Conservation (phyloP, 2,888 invertebrate species). For the Andrena trimmerana region DNA sequence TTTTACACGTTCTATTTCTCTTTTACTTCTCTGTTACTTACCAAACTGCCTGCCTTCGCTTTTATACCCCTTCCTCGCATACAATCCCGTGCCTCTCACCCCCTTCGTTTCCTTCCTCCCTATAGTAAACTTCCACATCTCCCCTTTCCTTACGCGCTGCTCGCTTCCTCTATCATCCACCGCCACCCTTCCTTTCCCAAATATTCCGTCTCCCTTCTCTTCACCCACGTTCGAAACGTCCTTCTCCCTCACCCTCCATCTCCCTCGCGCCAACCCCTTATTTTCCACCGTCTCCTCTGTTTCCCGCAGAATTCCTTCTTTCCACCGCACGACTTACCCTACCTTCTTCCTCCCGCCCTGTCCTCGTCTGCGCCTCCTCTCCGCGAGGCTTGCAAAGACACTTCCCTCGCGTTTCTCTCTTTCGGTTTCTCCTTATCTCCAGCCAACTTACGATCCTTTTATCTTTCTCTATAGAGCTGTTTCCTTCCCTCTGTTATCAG, state of each 20-base stretch:
- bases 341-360: neutral
- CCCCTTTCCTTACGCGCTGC: neutral
- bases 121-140: slow-evolving; percentile 6
- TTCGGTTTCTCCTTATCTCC: slow-evolving; percentile 16
- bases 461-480: slow-evolving; percentile 39
- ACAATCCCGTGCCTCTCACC: neutral
- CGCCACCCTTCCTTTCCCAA: slow-evolving; percentile 27
- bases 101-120: slow-evolving; percentile 10
- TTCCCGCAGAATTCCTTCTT: neutral
- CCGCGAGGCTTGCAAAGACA: neutral
- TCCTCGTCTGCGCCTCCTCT: slow-evolving; percentile 1
- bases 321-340: neutral
- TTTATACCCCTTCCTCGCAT: slow-evolving; percentile 16
- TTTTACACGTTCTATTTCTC: slow-evolving; percentile 12
- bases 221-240: neutral
- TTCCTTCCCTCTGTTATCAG: neutral
- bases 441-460: slow-evolving; percentile 30
- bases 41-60: slow-evolving; percentile 1
- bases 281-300: neutral
- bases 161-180: slow-evolving; percentile 20
- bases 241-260: neutral
- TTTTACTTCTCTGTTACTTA: neutral
- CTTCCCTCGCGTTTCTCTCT: neutral
- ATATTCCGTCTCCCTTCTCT: neutral
- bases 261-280: neutral